phyloP scores from a whole-genome alignment of 64 coral and sea anemone genomes.

The Trachythela sp. region DNA sequence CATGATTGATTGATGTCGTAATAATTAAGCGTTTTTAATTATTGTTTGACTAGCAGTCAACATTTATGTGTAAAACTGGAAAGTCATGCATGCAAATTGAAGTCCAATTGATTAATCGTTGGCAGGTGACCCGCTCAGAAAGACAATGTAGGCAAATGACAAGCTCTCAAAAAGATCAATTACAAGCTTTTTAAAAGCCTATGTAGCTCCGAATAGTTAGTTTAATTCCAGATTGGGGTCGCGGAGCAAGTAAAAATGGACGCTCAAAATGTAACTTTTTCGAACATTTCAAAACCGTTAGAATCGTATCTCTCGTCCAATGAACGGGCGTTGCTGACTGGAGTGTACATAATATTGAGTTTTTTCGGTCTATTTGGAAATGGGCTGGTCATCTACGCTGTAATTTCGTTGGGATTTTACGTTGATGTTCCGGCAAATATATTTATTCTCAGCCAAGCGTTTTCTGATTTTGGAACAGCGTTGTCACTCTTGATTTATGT shows the following conservation, averaged over 20 bases:
- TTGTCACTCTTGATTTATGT: neutral
- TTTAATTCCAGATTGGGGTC: no score
- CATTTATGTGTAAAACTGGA: no score
- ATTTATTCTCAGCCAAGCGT: conserved; percentile 11
- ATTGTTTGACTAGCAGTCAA: no score
- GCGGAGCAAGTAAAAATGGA: neutral
- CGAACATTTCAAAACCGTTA: neutral
- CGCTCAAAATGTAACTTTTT: neutral
- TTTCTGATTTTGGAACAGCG: neutral
- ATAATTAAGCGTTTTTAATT: no score
- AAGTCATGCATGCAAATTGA: no score
- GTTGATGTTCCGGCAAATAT: neutral
- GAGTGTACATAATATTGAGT: neutral
- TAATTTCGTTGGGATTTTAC: neutral
- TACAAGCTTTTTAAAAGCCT: no score
- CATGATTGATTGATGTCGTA: no score
- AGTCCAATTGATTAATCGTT: no score
- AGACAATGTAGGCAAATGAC: no score
- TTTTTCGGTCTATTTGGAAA: neutral
- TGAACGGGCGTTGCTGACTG: neutral
- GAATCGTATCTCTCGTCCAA: neutral
- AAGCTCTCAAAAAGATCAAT: no score
- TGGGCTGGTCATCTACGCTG: neutral
- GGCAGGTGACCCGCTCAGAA: no score
- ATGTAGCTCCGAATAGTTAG: no score